phyloP scores from a whole-genome alignment of 2,113 vertebrate species.

The Nothoprocta pentlandii region DNA sequence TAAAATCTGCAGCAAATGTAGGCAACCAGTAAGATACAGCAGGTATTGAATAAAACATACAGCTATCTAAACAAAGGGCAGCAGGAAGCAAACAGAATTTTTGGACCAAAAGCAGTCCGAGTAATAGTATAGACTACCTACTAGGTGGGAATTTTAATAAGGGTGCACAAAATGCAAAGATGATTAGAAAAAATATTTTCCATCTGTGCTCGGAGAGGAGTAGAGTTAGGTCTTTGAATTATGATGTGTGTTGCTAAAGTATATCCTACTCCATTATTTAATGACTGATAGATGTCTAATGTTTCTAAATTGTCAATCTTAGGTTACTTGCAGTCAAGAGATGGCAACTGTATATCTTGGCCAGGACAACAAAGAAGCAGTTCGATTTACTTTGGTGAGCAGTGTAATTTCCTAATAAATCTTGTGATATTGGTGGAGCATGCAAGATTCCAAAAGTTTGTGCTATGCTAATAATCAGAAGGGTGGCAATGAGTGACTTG shows the following conservation, averaged over 20 bases:
- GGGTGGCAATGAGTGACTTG: not conserved
- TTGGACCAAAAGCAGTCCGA: not conserved
- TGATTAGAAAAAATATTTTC: not conserved
- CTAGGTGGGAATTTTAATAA: constrained; percentile 4
- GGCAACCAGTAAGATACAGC: not conserved
- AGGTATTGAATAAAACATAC: not conserved
- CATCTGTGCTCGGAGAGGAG: not conserved
- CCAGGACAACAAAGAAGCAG: not conserved
- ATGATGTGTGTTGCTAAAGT: not conserved
- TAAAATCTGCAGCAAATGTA: not conserved
- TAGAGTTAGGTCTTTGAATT: not conserved
- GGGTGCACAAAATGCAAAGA: not conserved
- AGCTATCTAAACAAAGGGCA: not conserved
- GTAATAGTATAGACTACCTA: fast-evolving
- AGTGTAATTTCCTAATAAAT: not conserved
- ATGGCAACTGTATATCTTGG: not conserved
- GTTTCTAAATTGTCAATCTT: not conserved
- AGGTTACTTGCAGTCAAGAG: not conserved
- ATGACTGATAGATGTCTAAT: not conserved
- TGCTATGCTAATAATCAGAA: not conserved
- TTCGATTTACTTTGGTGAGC: not conserved
- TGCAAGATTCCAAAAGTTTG: not conserved
- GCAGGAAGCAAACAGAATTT: not conserved
- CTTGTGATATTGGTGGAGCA: not conserved
- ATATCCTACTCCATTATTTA: not conserved